Base-by-base conservation (phyloP, 2,888 invertebrate species). In the Tribolium freemani region DNA sequence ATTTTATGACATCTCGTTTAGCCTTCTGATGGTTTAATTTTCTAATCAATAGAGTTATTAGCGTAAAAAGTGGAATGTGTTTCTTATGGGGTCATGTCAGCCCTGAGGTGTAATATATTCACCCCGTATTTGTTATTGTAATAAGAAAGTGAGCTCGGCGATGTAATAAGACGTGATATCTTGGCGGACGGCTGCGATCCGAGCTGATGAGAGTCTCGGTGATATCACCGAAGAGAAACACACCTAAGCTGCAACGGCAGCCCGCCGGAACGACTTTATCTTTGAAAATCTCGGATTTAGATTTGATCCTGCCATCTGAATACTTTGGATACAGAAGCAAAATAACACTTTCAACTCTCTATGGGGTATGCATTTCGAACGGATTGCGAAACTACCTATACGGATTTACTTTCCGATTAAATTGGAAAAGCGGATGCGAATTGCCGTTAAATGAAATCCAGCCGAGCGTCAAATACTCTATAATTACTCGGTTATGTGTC, bases 281-380 rank as follows among this genome's bases (percentile, higher is more conserved):
- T 76, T 75, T 73, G 51, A 70, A 72, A 72, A 78, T 76, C 76
- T 75, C 74, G 75, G 75, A 75, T 78, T 77, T 77, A 72, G 73
- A 76, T 75, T 72, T 77, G 71, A 77, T 77, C 76, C 76, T 63
- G 38, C 75, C 72, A 75, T 76, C 73, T 74, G 75, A 75, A 77
- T 75, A 75, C 73, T 75, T 77, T 53, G 71, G 71, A 66, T 66
- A 57, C 60, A 71, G 45, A 31, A 69, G 69, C 73, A 72, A 74
- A 75, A 74, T 76, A 76, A 75, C 76, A 75, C 75, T 72, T 50
- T 63, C 60, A 64, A 57, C 66, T 67, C 54, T 67, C 71, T 46
- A 68, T 68, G 58, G 57, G 16, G 54, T 50, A 21, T 53, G 58
- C 58, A 71, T 66, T 57, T 63, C 51, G 48, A 48, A 64, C 60